Percentiles rank a stretch among this genome's conserved stretches.
phyloP scores from a whole-genome alignment of 2,888 invertebrate species.

The Sicus ferrugineus region DNA sequence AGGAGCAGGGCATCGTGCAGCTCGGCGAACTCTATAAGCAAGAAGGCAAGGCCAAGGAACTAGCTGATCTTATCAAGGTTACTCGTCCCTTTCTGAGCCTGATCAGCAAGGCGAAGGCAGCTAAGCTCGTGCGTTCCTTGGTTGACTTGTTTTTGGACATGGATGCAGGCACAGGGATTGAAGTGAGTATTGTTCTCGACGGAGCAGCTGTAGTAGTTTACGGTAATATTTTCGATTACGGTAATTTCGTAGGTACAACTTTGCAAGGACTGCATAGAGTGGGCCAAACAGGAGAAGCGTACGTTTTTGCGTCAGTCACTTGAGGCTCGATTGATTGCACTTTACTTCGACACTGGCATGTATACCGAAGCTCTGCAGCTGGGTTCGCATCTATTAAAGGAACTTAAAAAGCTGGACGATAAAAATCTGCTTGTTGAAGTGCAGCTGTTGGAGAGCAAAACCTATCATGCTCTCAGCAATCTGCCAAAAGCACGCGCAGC shows the following conservation, averaged over 20 bases:
- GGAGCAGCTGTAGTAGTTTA: too few relatives aligned
- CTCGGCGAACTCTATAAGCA: slow-evolving; percentile 92
- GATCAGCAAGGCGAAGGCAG: slow-evolving; percentile 99
- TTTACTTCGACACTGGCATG: slow-evolving; percentile 93
- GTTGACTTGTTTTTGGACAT: slow-evolving; percentile 98
- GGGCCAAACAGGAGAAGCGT: slow-evolving; percentile 97
- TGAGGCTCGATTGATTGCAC: slow-evolving; percentile 92
- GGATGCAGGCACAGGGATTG: slow-evolving; percentile 95
- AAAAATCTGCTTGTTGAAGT: slow-evolving; percentile 99
- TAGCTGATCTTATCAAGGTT: slow-evolving; percentile 91
- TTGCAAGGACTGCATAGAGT: slow-evolving; percentile 98
- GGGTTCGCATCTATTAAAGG: slow-evolving; percentile 87
- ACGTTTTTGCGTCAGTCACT: slow-evolving; percentile 96
- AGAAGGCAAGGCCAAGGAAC: slow-evolving; percentile 90
- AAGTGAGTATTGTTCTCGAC: slow-evolving; percentile 65
- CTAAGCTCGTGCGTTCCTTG: slow-evolving; percentile 94
- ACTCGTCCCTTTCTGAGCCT: slow-evolving; percentile 93
- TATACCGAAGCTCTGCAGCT: slow-evolving; percentile 85
- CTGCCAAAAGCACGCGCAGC: slow-evolving; percentile 96
- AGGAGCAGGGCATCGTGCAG: slow-evolving; percentile 93
- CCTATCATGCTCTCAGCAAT: slow-evolving; percentile 96
- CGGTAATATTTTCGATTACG: too few relatives aligned
- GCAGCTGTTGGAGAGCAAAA: slow-evolving; percentile 96
- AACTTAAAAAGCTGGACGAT: slow-evolving; percentile 98
- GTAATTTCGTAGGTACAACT: slow-evolving; percentile 75